phyloP scores from a whole-genome alignment of 2,888 invertebrate species.

The Himalopsyche anomala region DNA sequence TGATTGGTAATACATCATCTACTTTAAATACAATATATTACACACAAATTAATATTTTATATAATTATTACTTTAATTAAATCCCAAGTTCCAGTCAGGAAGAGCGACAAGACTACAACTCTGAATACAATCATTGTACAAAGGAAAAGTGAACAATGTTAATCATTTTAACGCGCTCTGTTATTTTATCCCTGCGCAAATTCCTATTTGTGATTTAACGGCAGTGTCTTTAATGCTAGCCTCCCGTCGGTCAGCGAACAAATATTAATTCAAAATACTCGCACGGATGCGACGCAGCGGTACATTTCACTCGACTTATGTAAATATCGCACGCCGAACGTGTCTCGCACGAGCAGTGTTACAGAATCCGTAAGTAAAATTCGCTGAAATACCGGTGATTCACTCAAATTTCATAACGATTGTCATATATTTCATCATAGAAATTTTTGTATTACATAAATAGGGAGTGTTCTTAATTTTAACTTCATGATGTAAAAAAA shows the following conservation, averaged over 20 bases:
- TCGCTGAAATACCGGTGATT: conserved; percentile 27
- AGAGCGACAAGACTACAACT: conserved; percentile 53
- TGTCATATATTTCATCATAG: conserved; percentile 40
- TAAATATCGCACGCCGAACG: not conserved
- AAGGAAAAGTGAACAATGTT: conserved; percentile 52
- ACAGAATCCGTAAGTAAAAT: conserved; percentile 1
- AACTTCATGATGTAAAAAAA: conserved; percentile 41
- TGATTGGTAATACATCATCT: conserved; percentile 65
- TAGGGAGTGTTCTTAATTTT: conserved; percentile 41
- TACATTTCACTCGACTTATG: conserved; percentile 27
- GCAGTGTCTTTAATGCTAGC: conserved; percentile 29
- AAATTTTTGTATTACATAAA: conserved; percentile 31
- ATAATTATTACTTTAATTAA: conserved; percentile 58
- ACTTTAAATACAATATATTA: conserved; percentile 65
- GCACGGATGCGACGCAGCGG: not conserved
- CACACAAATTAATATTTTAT: conserved; percentile 63
- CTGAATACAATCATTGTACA: conserved; percentile 52
- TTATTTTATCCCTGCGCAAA: conserved; percentile 3
- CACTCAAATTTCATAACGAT: conserved; percentile 41
- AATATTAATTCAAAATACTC: conserved; percentile 15
- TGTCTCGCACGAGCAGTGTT: not conserved
- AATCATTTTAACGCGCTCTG: not conserved
- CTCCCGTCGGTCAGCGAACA: not conserved
- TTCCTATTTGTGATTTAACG: conserved; percentile 1
- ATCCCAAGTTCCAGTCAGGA: conserved; percentile 61